phyloP scores from a whole-genome alignment of 2,888 invertebrate species.

The Merodon equestris region DNA sequence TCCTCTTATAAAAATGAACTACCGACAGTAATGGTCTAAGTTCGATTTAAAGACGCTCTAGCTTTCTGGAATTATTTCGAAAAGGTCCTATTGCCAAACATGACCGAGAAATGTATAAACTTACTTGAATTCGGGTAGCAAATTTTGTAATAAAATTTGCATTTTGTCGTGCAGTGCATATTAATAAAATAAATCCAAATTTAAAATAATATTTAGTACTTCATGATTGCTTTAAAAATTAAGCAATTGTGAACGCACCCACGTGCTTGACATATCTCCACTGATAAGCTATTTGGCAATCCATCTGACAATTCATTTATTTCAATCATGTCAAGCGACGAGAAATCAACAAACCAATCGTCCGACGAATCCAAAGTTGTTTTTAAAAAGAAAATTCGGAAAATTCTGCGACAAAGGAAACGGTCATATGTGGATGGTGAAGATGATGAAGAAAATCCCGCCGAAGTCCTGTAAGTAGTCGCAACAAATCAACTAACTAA shows the following conservation, averaged over 20 bases:
- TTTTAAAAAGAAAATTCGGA: slow-evolving; percentile 81
- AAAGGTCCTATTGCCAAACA: too few species aligned
- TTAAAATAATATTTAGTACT: too few species aligned
- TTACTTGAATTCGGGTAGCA: too few species aligned
- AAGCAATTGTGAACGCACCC: slow-evolving; percentile 13
- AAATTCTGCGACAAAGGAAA: slow-evolving; percentile 81
- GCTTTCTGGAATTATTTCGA: too few species aligned
- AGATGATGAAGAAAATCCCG: slow-evolving; percentile 72
- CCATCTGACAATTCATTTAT: slow-evolving; percentile 14
- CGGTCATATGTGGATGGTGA: slow-evolving; percentile 78
- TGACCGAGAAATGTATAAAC: too few species aligned
- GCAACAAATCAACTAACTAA: background rate
- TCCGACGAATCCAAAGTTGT: slow-evolving; percentile 47
- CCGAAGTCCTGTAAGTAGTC: slow-evolving; percentile 74
- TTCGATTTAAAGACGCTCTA: too few species aligned
- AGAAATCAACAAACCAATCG: slow-evolving; percentile 43
- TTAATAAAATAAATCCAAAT: too few species aligned
- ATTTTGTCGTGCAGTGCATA: too few species aligned
- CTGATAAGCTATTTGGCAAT: background rate
- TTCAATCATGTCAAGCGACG: slow-evolving; percentile 67
- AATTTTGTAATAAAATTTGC: too few species aligned
- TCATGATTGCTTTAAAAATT: too few species aligned
- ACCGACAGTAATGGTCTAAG: too few species aligned
- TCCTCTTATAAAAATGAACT: too few species aligned
- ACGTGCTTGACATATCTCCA: background rate